phyloP scores from a whole-genome alignment of 2,888 invertebrate species.

The Drosophila nr. perissopoda region DNA sequence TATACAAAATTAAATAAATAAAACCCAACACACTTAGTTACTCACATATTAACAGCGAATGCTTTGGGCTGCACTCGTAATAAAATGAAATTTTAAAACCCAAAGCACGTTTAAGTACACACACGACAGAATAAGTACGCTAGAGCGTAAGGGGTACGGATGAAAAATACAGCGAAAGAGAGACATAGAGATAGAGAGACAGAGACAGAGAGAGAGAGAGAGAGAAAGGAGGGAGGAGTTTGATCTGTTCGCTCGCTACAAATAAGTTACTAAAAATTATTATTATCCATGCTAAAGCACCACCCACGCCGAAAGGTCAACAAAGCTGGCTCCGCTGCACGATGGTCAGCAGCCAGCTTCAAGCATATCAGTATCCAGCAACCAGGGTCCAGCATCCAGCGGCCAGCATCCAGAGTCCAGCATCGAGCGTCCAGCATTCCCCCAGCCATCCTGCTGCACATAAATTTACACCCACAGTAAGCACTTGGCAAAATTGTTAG shows the following conservation, averaged over 20 bases:
- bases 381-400: not conserved
- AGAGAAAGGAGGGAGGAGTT: slow-evolving; percentile 1
- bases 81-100: slow-evolving; percentile 65
- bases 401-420: not conserved
- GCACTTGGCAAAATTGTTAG: slow-evolving; percentile 65
- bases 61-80: slow-evolving; percentile 54
- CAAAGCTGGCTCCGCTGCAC: slow-evolving; percentile 9
- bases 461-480: slow-evolving; percentile 39
- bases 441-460: slow-evolving; percentile 4
- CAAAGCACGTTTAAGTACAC: slow-evolving; percentile 73
- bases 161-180: not conserved
- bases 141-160: not conserved
- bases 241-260: slow-evolving; percentile 25
- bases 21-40: slow-evolving; percentile 11
- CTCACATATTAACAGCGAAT: slow-evolving; percentile 32
- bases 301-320: slow-evolving; percentile 31
- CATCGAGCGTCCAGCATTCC: not conserved
- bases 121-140: slow-evolving; percentile 28
- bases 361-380: not conserved
- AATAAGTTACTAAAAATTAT: slow-evolving; percentile 75
- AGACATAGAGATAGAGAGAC: not conserved
- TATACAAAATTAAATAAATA: slow-evolving; percentile 22
- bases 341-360: slow-evolving; percentile 5
- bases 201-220: not conserved
- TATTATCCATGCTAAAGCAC: slow-evolving; percentile 48